A percentile compares a stretch with the other conserved stretches of the same genome.
phyloP scores from a whole-genome alignment of 2,113 vertebrate genomes.

The Callorhinus ursinus region DNA sequence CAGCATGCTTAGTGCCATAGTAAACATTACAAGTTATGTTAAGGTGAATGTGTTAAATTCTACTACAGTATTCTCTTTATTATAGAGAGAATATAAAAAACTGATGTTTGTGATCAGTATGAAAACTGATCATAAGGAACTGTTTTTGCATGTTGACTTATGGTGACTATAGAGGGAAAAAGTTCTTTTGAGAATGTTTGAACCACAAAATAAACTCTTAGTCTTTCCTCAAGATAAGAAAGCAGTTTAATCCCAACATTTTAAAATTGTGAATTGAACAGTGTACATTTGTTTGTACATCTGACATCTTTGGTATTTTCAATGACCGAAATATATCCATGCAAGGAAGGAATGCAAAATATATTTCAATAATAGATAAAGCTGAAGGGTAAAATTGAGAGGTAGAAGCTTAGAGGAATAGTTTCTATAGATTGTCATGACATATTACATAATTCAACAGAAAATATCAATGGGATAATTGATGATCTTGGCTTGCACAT shows the following conservation, averaged over 20 bases:
- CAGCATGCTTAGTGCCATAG: background rate
- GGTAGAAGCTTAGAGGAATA: conserved; percentile 13
- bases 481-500: background rate
- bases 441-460: background rate
- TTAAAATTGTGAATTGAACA: background rate
- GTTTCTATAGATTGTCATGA: conserved; percentile 13
- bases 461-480: background rate
- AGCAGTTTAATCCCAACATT: background rate
- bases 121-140: background rate
- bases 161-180: background rate
- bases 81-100: background rate
- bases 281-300: background rate
- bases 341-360: background rate
- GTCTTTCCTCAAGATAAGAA: background rate
- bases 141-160: background rate
- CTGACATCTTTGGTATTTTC: background rate
- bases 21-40: background rate
- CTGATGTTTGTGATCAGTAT: background rate
- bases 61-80: background rate
- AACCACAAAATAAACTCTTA: background rate
- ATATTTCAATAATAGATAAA: conserved; percentile 28
- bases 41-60: background rate
- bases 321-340: background rate
- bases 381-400: background rate
- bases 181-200: background rate